Conservation (phyloP, 2,888 invertebrate species). For the Fragum sueziense region DNA sequence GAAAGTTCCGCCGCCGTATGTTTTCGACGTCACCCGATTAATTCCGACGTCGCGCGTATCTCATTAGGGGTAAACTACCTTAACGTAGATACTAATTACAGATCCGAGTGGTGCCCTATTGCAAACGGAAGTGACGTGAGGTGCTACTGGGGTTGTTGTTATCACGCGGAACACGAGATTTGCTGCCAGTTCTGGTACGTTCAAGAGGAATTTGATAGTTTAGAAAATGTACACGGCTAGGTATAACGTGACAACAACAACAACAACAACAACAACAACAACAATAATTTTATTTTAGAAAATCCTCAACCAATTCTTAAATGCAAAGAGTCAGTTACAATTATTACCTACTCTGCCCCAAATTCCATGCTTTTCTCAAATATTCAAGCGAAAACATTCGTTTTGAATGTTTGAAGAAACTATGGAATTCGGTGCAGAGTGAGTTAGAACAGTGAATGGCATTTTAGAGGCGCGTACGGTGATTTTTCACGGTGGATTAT, state of each 20-base stretch:
- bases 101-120: constrained; percentile 11
- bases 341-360: background rate
- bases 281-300: background rate
- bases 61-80: too few species aligned
- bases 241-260: too few species aligned
- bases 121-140: background rate
- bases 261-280: too few species aligned
- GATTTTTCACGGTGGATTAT: too few species aligned
- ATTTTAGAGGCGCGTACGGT: too few species aligned
- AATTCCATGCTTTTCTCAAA: background rate
- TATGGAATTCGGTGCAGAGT: too few species aligned
- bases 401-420: background rate
- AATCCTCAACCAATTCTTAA: background rate
- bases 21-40: too few species aligned
- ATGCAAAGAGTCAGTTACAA: background rate
- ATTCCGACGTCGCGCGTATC: too few species aligned
- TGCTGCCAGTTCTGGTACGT: constrained; percentile 13
- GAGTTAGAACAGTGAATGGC: too few species aligned
- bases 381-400: too few species aligned
- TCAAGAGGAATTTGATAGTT: background rate
- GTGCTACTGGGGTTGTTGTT: constrained; percentile 12
- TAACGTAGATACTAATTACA: too few species aligned
- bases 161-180: constrained; percentile 5
- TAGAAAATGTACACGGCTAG: background rate
- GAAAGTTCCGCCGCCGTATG: too few species aligned